These are phyloP conservation scores for Centrocercus urophasianus DNA, from an alignment of 2,113 vertebrate genomes.

Conservation along the genomic window DNA sequence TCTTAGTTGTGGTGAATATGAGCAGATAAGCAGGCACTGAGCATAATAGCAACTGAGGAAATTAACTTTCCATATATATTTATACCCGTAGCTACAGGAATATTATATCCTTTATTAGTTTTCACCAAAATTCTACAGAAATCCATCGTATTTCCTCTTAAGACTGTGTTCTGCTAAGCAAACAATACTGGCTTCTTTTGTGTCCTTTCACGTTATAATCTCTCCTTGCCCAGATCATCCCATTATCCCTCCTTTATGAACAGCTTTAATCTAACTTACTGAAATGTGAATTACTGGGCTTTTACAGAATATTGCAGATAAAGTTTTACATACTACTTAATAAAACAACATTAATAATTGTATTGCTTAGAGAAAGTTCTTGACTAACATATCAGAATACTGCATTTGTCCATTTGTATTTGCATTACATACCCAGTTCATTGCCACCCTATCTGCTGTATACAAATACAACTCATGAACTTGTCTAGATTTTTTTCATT, in stretches of 20 bases:
- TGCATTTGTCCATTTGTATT: not conserved
- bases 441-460: not conserved
- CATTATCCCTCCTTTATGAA: not conserved
- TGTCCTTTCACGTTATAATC: not conserved
- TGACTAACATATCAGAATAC: not conserved
- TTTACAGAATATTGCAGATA: not conserved
- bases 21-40: not conserved
- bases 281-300: not conserved
- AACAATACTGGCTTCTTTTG: not conserved
- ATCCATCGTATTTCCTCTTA: not conserved
- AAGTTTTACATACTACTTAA: not conserved
- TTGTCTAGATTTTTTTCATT: not conserved
- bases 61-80: not conserved
- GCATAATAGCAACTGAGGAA: not conserved
- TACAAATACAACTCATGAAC: not conserved
- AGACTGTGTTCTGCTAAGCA: not conserved
- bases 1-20: not conserved
- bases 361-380: not conserved
- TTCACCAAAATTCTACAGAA: not conserved
- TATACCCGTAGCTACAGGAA: not conserved
- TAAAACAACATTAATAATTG: not conserved
- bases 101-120: not conserved
- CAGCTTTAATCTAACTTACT: not conserved
- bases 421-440: not conserved
- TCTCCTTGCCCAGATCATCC: not conserved